Conservation (phyloP, 2,113 vertebrate species). For the Dipodomys spectabilis region DNA sequence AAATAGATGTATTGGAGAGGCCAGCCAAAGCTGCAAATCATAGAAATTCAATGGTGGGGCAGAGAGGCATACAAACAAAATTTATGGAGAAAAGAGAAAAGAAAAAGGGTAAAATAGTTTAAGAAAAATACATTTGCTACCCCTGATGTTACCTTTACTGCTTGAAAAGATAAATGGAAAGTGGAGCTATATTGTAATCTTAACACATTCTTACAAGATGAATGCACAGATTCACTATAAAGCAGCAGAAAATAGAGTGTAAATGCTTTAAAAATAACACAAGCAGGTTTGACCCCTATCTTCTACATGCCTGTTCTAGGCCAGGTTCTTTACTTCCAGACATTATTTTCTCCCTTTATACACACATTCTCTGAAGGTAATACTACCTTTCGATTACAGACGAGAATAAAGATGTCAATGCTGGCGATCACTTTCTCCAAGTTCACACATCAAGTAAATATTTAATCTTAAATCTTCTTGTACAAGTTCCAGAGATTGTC, state of each 20-base stretch:
- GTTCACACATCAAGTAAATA: background rate
- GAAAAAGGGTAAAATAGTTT: background rate
- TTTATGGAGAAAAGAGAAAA: background rate
- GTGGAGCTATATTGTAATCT: background rate
- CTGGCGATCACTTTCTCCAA: background rate
- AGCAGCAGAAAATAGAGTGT: background rate
- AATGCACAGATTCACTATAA: background rate
- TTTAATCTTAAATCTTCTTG: background rate
- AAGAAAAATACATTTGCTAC: background rate
- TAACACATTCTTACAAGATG: background rate
- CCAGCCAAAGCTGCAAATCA: background rate
- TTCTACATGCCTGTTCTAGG: background rate
- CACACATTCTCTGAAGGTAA: background rate
- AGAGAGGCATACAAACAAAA: background rate
- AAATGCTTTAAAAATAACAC: background rate
- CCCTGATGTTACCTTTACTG: background rate
- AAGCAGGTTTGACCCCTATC: background rate
- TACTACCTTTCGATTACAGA: background rate
- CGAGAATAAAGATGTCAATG: no score
- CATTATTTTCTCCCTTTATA: background rate
- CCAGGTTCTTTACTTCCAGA: background rate
- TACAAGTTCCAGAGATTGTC: background rate
- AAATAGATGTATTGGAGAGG: background rate
- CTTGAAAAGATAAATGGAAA: background rate
- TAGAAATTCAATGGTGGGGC: background rate